Percentiles rank a stretch among this genome's conserved stretches.
Evolutionary conservation across 2,888 invertebrate species (phyloP).

Genomic region (Agrotis ipsilon): DNA sequence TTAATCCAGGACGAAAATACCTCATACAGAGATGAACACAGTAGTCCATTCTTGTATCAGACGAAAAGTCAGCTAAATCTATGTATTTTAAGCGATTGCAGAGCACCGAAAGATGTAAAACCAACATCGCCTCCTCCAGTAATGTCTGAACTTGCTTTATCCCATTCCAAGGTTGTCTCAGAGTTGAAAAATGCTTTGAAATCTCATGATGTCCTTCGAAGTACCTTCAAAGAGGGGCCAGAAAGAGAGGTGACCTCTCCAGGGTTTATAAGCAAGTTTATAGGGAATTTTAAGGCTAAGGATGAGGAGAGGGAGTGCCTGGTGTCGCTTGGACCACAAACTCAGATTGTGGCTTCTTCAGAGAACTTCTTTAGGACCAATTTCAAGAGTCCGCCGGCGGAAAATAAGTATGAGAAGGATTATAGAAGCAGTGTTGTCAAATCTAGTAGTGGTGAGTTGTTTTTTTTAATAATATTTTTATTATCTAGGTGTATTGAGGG

Average conservation of each 20-base stretch:
- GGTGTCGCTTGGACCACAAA: conserved; percentile 74
- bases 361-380: conserved; percentile 89
- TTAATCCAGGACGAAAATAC: conserved; percentile 92
- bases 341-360: conserved; percentile 86
- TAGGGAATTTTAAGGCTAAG: conserved; percentile 85
- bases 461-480: background rate
- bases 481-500: too few species aligned
- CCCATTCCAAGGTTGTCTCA: conserved; percentile 88
- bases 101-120: conserved; percentile 72
- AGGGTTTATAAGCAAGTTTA: conserved; percentile 87
- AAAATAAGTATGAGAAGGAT: conserved; percentile 82
- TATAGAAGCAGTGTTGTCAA: conserved; percentile 84
- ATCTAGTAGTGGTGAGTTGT: conserved; percentile 85
- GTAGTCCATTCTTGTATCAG: conserved; percentile 96
- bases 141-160: conserved; percentile 84
- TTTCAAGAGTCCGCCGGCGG: conserved; percentile 83
- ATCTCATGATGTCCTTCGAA: conserved; percentile 83
- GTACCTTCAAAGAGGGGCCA: conserved; percentile 75
- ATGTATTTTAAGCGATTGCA: conserved; percentile 82
- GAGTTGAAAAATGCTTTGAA: conserved; percentile 88
- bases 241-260: conserved; percentile 81
- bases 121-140: conserved; percentile 80
- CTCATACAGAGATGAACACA: conserved; percentile 95
- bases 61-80: conserved; percentile 96
- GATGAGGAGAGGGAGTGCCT: conserved; percentile 87